Conservation (phyloP, 2,797 vertebrate genomes). For the Champsocephalus gunnari region DNA sequence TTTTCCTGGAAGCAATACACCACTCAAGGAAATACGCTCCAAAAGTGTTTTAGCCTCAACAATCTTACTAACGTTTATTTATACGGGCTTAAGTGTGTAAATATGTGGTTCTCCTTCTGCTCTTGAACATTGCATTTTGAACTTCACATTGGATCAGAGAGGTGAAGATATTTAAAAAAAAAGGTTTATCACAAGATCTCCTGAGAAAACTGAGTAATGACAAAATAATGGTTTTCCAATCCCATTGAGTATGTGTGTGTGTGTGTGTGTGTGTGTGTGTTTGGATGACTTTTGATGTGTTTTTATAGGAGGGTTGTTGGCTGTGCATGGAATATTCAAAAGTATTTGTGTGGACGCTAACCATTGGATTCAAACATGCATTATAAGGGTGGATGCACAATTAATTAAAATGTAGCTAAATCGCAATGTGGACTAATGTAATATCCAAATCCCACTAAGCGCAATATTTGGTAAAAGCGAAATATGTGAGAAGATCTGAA, state of each 20-base stretch:
- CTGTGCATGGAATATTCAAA: not conserved
- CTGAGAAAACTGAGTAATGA: constrained; percentile 47
- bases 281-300: no score
- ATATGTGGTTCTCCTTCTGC: constrained; percentile 4
- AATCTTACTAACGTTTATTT: constrained; percentile 13
- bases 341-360: not conserved
- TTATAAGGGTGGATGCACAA: not conserved
- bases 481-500: no score
- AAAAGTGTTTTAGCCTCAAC: constrained; percentile 5
- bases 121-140: not conserved
- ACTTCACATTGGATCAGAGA: constrained; percentile 49
- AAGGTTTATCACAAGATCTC: constrained; percentile 43
- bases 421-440: no score
- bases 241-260: constrained; percentile 24
- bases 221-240: constrained; percentile 49
- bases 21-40: not conserved
- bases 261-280: not conserved
- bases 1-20: constrained; percentile 38
- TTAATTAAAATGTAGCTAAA: no score
- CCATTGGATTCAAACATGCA: constrained; percentile 18
- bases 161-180: constrained; percentile 43
- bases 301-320: no score
- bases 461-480: no score
- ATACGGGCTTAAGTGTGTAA: not conserved
- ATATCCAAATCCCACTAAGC: not conserved